A percentile compares a stretch with the other conserved stretches of the same genome.
These are phyloP conservation scores for Ctenopoma multispine DNA, from an alignment of 2,797 vertebrate genomes.

Conservation along the genomic window DNA sequence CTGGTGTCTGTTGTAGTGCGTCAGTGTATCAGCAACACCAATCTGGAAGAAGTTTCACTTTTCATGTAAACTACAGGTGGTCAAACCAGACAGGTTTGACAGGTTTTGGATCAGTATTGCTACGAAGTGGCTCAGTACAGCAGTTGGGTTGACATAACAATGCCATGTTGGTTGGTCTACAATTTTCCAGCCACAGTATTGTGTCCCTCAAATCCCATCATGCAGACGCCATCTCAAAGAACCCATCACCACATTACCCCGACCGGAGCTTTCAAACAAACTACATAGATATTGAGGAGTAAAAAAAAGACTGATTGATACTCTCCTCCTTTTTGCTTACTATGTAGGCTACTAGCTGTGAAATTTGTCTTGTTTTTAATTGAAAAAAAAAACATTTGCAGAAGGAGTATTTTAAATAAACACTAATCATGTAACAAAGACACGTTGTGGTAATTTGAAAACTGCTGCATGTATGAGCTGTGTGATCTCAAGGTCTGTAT, in stretches of 20 bases:
- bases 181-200: conserved; percentile 36
- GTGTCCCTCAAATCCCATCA: conserved; percentile 17
- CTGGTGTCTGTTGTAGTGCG: conserved; percentile 6
- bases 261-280: conserved; percentile 53
- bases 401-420: conserved; percentile 94
- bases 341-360: conserved; percentile 98
- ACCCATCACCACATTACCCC: not conserved
- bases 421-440: conserved; percentile 89
- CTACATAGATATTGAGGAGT: conserved; percentile 63
- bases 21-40: conserved; percentile 31
- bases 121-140: not conserved
- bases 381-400: conserved; percentile 86
- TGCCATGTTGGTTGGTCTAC: not conserved
- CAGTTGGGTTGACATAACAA: not conserved
- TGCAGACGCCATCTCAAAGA: conserved; percentile 21
- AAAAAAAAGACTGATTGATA: conserved; percentile 38
- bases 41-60: conserved; percentile 14
- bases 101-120: conserved; percentile 26
- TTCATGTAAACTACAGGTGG: conserved; percentile 5
- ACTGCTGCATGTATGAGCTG: conserved; percentile 6
- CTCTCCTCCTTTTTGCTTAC: conserved; percentile 89
- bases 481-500: not conserved
- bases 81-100: not conserved
- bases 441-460: not conserved
- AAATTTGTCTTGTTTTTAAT: conserved; percentile 93